Evolutionary conservation across 2,888 invertebrate genomes (phyloP).

Genomic region (Trissoscelio sp.): DNA sequence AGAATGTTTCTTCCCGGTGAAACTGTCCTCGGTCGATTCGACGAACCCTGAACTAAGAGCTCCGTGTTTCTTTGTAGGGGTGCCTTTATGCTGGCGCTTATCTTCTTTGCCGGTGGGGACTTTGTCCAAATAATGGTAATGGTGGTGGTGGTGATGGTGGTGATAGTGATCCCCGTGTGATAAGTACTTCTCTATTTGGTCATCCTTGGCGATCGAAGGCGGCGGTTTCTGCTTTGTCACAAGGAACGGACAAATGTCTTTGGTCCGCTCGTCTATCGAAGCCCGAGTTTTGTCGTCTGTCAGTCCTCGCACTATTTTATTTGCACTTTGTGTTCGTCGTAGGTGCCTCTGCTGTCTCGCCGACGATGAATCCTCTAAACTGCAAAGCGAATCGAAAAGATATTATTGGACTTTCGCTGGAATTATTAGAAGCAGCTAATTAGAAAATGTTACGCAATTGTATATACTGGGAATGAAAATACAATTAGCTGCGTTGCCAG

Average conservation of each 20-base stretch:
- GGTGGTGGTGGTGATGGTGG: conserved; percentile 51
- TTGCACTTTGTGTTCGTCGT: conserved; percentile 64
- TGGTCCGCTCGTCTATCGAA: conserved; percentile 44
- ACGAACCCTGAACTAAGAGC: conserved; percentile 6
- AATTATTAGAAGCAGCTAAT: not conserved
- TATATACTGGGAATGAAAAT: not conserved
- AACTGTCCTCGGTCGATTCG: conserved; percentile 66
- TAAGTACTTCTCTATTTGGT: conserved; percentile 18
- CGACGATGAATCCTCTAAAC: conserved; percentile 54
- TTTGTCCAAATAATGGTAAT: conserved; percentile 43
- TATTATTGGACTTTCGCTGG: not conserved
- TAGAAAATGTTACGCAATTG: not conserved
- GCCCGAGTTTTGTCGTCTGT: conserved; percentile 12
- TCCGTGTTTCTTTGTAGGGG: conserved; percentile 19
- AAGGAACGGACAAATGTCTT: conserved; percentile 52
- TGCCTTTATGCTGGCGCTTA: conserved; percentile 37
- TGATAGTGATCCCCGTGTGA: conserved; percentile 39
- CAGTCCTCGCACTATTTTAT: conserved; percentile 46
- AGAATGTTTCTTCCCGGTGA: too few relatives aligned
- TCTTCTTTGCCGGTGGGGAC: conserved; percentile 33
- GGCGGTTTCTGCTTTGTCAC: conserved; percentile 67
- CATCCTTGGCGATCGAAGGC: conserved; percentile 33
- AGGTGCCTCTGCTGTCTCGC: conserved; percentile 48
- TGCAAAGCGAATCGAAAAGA: conserved; percentile 25
- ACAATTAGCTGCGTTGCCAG: too few relatives aligned